A percentile compares a stretch with the other conserved stretches of the same genome.
These are phyloP conservation scores for Pogonomyrmex californicus DNA, from an alignment of 1,140 invertebrate genomes.

Conservation along the genomic window DNA sequence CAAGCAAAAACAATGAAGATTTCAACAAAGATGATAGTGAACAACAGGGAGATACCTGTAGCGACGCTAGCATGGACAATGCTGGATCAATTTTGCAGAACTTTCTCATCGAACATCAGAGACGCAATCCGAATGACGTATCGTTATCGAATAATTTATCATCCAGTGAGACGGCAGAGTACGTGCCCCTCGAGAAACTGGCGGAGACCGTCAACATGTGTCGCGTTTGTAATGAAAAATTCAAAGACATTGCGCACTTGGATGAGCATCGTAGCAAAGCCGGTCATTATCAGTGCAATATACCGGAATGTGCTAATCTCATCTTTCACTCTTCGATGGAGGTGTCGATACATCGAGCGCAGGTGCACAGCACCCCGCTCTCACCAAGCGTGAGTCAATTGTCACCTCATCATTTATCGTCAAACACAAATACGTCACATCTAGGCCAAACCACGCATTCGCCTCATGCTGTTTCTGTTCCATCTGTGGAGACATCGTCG, in stretches of 20 bases:
- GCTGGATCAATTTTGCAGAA: slow-evolving; percentile 81
- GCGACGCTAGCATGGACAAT: slow-evolving; percentile 71
- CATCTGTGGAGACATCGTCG: slow-evolving; percentile 35
- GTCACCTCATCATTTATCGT: slow-evolving; percentile 75
- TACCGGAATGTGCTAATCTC: slow-evolving; percentile 82
- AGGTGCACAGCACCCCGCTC: slow-evolving; percentile 80
- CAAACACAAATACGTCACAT: slow-evolving; percentile 73
- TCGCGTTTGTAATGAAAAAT: slow-evolving; percentile 86
- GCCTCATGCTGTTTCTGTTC: slow-evolving; percentile 48
- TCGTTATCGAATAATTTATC: slow-evolving; percentile 74
- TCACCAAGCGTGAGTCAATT: slow-evolving; percentile 79
- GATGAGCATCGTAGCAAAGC: slow-evolving; percentile 84
- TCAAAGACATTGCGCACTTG: slow-evolving; percentile 83
- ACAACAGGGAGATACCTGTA: slow-evolving; percentile 58
- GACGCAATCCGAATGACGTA: slow-evolving; percentile 80
- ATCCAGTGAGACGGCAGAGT: slow-evolving; percentile 82
- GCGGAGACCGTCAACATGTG: slow-evolving; percentile 85
- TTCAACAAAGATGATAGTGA: slow-evolving; percentile 61
- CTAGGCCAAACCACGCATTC: slow-evolving; percentile 75
- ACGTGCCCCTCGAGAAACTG: slow-evolving; percentile 85
- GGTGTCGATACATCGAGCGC: slow-evolving; percentile 83
- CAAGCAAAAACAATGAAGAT: slow-evolving; percentile 56
- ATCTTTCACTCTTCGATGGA: slow-evolving; percentile 82
- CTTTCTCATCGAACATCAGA: slow-evolving; percentile 83
- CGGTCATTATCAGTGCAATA: slow-evolving; percentile 86